phyloP scores from a whole-genome alignment of 2,113 vertebrate genomes.

The Amblyornis subalaris region DNA sequence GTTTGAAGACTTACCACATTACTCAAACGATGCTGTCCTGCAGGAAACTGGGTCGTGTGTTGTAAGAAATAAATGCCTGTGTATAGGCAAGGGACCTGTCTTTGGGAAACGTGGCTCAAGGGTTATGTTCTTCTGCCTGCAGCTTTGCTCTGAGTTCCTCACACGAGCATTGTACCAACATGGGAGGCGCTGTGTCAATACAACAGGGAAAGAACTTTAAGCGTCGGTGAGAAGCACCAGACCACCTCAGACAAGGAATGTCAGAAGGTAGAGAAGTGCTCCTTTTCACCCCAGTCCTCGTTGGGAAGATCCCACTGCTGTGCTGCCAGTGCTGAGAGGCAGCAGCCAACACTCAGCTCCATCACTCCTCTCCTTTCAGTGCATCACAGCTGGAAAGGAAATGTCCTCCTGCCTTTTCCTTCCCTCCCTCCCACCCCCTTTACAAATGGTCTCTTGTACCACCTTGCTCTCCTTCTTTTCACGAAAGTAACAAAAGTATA shows the following conservation, averaged over 20 bases:
- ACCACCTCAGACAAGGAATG: neutral
- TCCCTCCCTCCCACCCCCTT: neutral
- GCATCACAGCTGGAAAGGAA: neutral
- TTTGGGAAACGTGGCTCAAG: neutral
- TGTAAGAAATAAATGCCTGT: neutral
- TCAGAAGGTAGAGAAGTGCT: neutral
- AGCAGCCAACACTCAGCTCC: neutral
- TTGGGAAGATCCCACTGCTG: neutral
- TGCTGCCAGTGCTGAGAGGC: neutral
- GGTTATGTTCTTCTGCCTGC: too few relatives aligned
- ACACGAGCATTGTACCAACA: neutral
- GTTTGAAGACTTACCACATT: neutral
- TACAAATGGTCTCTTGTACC: neutral
- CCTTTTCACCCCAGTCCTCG: neutral
- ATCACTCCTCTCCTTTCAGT: neutral
- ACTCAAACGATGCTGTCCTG: neutral
- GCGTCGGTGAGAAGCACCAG: neutral
- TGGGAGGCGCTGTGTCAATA: neutral
- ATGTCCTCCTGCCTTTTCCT: neutral
- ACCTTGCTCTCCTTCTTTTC: neutral
- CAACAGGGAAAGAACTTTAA: neutral
- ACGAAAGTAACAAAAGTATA: neutral
- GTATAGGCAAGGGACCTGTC: neutral
- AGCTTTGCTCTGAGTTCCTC: neutral
- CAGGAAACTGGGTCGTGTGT: neutral